phyloP scores from a whole-genome alignment of 2,113 vertebrate genomes.

The Menidia beryllina region DNA sequence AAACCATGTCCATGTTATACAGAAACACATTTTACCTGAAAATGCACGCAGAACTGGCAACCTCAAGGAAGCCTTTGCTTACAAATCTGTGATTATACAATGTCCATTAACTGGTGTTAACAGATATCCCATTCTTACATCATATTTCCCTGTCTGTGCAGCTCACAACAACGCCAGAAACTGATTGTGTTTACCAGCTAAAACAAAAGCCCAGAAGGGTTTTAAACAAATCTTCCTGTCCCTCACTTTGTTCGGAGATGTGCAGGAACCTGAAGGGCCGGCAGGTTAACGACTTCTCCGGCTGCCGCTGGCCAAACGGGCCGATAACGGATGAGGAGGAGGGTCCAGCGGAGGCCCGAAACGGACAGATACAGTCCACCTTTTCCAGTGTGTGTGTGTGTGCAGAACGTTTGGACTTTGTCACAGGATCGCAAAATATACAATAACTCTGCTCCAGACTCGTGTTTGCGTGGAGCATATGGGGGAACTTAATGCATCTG shows the following conservation, averaged over 20 bases:
- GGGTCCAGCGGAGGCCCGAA: constrained; percentile 39
- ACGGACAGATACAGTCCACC: no score
- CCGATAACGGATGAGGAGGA: constrained; percentile 52
- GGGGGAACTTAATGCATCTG: constrained; percentile 5
- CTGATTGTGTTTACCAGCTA: neutral
- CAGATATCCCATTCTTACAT: no score
- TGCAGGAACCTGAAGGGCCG: constrained; percentile 26
- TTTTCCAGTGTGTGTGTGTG: neutral
- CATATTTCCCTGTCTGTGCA: no score
- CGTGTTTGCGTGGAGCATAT: constrained; percentile 9
- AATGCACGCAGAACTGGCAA: no score
- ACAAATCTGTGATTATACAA: neutral
- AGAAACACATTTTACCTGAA: no score
- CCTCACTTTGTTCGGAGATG: constrained; percentile 7
- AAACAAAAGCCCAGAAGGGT: neutral
- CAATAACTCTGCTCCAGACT: constrained; percentile 12
- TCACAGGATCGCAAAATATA: neutral
- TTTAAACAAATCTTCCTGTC: neutral
- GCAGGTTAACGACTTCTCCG: constrained; percentile 51
- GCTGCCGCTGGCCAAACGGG: constrained; percentile 43
- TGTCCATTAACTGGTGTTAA: no score
- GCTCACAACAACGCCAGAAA: neutral
- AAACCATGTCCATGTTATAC: no score
- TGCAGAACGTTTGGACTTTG: constrained; percentile 13
- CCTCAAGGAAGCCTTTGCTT: neutral